These are phyloP conservation scores for Troglohyphantes excavatus DNA, from an alignment of 2,888 invertebrate species.

Conservation along the genomic window DNA sequence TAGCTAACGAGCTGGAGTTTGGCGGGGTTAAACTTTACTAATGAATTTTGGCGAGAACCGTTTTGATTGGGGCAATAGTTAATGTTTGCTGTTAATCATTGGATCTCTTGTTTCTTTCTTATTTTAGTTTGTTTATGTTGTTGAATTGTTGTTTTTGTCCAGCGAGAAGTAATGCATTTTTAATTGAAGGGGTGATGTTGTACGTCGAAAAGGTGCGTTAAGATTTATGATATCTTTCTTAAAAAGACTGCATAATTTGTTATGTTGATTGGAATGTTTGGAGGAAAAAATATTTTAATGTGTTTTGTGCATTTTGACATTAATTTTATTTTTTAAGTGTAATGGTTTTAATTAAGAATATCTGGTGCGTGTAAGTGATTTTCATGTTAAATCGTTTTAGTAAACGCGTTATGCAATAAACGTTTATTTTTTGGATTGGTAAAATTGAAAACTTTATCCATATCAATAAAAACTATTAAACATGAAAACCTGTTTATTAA, in stretches of 20 bases:
- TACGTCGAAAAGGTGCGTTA: neutral
- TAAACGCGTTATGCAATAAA: too few relatives aligned
- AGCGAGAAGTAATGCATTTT: neutral
- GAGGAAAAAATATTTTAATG: neutral
- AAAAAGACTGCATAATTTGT: neutral
- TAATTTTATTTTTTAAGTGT: too few relatives aligned
- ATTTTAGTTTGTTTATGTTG: neutral
- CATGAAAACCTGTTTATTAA: too few relatives aligned
- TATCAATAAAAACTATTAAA: too few relatives aligned
- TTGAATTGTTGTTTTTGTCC: too few relatives aligned
- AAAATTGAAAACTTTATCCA: too few relatives aligned
- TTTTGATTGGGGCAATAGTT: slow-evolving; percentile 57
- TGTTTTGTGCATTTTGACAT: too few relatives aligned
- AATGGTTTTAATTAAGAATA: too few relatives aligned
- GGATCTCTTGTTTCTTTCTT: neutral
- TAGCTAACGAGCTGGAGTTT: slow-evolving; percentile 24
- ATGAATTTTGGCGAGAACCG: slow-evolving; percentile 58
- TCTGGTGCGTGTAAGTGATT: too few relatives aligned
- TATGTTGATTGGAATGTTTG: neutral
- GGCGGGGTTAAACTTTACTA: slow-evolving; percentile 66
- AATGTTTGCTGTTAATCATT: slow-evolving; percentile 53
- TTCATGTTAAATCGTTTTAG: too few relatives aligned
- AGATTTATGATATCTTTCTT: neutral
- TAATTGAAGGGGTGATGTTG: neutral
- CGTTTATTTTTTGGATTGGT: too few relatives aligned